Conservation (phyloP, 2,797 vertebrate genomes). For the Menidia menidia region DNA sequence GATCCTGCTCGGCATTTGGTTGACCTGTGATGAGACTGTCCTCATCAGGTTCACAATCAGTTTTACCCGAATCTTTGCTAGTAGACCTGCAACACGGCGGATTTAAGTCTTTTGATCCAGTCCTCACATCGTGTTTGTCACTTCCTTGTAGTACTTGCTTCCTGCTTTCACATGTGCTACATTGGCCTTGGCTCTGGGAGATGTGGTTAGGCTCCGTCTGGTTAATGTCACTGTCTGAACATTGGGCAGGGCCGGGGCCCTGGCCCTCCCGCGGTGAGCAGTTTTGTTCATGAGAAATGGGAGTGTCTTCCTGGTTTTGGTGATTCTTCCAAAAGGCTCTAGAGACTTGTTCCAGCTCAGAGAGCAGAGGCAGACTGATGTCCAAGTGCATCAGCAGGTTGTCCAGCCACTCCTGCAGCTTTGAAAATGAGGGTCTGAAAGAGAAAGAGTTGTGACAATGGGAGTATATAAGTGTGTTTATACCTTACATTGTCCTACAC, state of each 20-base stretch:
- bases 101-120: slow-evolving; percentile 33
- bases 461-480: background rate
- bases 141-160: background rate
- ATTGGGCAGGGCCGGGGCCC: background rate
- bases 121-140: slow-evolving; percentile 6
- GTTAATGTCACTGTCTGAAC: slow-evolving; percentile 25
- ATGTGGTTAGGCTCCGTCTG: slow-evolving; percentile 6
- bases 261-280: slow-evolving; percentile 17
- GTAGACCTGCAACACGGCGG: slow-evolving; percentile 17
- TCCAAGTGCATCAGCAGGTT: slow-evolving; percentile 92
- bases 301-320: slow-evolving; percentile 21
- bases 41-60: slow-evolving; percentile 26
- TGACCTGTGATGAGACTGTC: slow-evolving; percentile 19
- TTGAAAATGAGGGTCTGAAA: slow-evolving; percentile 88
- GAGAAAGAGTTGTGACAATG: background rate
- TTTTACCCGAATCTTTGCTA: slow-evolving; percentile 17
- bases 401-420: slow-evolving; percentile 92
- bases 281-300: slow-evolving; percentile 4
- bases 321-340: slow-evolving; percentile 85
- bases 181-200: slow-evolving; percentile 22
- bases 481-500: no score
- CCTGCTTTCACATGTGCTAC: background rate
- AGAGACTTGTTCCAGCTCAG: slow-evolving; percentile 89
- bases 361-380: slow-evolving; percentile 87
- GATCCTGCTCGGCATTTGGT: slow-evolving; percentile 17